phyloP scores from a whole-genome alignment of 2,888 invertebrate genomes.

The Monochamus alternatus region DNA sequence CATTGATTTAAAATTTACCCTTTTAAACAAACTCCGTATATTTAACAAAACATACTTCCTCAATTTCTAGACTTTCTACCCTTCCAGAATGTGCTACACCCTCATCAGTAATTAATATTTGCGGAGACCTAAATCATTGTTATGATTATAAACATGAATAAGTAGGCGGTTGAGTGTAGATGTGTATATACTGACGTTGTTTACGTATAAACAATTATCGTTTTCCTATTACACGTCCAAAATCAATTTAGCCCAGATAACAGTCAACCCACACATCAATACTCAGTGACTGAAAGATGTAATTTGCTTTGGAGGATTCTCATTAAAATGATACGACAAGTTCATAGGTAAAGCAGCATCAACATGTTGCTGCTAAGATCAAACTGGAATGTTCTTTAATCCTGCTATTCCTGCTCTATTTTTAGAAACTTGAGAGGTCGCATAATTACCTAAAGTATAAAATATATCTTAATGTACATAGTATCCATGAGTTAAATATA shows the following conservation, averaged over 20 bases:
- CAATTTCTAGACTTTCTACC: no score
- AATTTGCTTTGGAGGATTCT: not conserved
- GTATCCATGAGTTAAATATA: no score
- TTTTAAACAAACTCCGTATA: no score
- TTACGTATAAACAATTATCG: conserved; percentile 10
- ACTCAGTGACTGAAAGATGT: not conserved
- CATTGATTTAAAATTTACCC: not conserved
- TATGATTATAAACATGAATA: conserved; percentile 1
- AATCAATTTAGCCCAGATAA: conserved; percentile 14
- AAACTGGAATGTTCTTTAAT: no score
- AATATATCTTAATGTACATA: no score
- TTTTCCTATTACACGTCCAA: conserved; percentile 3
- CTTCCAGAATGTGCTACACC: not conserved
- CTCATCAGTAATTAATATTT: not conserved
- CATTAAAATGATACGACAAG: not conserved
- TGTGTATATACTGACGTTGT: not conserved
- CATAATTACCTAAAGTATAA: no score
- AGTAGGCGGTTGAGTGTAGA: not conserved
- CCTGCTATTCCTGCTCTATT: no score
- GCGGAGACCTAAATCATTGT: not conserved
- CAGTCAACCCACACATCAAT: conserved; percentile 2
- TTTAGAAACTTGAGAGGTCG: no score
- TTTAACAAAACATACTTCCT: no score
- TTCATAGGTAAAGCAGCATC: not conserved
- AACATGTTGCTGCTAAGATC: no score